Evolutionary conservation across 2,113 vertebrate genomes (phyloP), one percentile per base, ranked within the genome.

Genomic region (Bombycilla garrulus): DNA sequence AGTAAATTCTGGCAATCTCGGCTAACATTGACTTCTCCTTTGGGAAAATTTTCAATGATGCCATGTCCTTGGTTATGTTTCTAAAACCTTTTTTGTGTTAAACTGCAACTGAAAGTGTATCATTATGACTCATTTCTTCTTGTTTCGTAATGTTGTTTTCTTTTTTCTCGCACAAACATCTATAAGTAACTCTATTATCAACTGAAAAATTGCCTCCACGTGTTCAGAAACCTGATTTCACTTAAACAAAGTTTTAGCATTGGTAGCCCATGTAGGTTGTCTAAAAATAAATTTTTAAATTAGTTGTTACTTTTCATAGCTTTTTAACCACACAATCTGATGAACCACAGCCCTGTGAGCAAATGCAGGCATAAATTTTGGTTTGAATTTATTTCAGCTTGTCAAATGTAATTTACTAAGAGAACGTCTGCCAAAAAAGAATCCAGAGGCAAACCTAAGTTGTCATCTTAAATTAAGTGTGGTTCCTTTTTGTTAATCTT

Each of bases 1-100:
- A 98, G 98, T 98, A 98, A 98, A 98, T 98, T 98, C 97, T 96
- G 91, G 92, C 93, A 36, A 93, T 97, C 97, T 97, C 70, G 5
- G 90, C 66, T 95, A 96, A 94, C 91, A 92, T 95, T 96, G 95
- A 97, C 96, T 97, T 96, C 96, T 97, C 97, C 96, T 95, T 93
- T 86, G 96, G 96, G 97, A 95, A 94, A 88, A 90, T 79, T 95
- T 97, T 97, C 96, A 97, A 97, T 97, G 97, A 96, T 97, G 96
- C 91, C 56, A 29, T 4, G 92, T 97, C 98, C 98, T 98, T 98
- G 97, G 92, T 94, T 96, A 92, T 84, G 94, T 96, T 96, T 95
- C 96, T 90, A 87, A 95, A 95, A 78, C 53, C 88, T 44, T 80
- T 85, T 94, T 81, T 90, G 42, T 53, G 73, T 71, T 96, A 84